Evolutionary conservation across 2,888 invertebrate genomes (phyloP).

Genomic region (Eilema caniola): DNA sequence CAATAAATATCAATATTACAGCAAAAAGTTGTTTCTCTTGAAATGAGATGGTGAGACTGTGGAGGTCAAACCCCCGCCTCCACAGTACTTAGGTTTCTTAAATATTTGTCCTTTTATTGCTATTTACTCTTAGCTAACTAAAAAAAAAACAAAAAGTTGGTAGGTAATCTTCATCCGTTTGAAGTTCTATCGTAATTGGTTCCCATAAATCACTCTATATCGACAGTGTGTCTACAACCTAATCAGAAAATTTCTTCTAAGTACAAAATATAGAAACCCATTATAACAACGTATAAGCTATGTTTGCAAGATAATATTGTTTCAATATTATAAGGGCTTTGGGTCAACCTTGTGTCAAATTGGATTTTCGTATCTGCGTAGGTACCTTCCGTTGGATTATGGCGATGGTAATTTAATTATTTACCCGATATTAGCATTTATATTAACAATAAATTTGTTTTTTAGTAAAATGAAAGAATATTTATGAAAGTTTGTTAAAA

Average conservation of each 20-base stretch:
- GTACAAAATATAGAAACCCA: no score
- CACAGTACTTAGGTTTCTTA: no score
- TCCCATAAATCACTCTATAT: neutral
- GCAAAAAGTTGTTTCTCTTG: no score
- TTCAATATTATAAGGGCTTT: slow-evolving; percentile 6
- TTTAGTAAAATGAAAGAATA: neutral
- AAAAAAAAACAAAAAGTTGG: no score
- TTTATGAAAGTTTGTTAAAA: no score
- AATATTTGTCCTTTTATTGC: no score
- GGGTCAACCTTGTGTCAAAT: slow-evolving; percentile 1
- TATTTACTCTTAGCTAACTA: no score
- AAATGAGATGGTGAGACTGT: no score
- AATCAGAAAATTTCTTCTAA: neutral
- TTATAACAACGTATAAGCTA: neutral
- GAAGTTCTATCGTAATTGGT: neutral
- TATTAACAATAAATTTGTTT: neutral
- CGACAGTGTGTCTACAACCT: neutral
- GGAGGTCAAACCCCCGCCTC: no score
- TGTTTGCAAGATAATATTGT: slow-evolving; percentile 11
- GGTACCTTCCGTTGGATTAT: slow-evolving; percentile 1
- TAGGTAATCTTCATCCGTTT: no score
- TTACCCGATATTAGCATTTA: neutral
- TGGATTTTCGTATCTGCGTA: neutral
- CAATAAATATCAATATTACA: no score
- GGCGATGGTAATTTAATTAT: slow-evolving; percentile 1